Evolutionary conservation across 2,797 vertebrate species (phyloP).

Genomic region (Rhynchotus rufescens): DNA sequence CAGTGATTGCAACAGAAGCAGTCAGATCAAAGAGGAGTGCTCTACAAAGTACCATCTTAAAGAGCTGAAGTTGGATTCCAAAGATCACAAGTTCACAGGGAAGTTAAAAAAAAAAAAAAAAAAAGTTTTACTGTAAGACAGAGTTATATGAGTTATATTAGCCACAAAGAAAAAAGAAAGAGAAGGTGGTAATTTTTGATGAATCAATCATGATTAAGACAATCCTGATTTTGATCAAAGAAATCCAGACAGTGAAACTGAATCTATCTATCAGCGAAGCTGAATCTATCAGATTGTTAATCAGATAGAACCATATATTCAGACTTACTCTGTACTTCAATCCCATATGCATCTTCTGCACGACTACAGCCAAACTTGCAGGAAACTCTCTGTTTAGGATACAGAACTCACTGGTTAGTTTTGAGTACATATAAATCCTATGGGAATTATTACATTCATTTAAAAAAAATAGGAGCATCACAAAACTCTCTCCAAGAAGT

Average conservation of each 20-base stretch:
- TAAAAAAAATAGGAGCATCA: background rate
- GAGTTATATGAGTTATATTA: background rate
- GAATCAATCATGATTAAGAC: background rate
- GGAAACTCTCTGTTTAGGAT: constrained; percentile 51
- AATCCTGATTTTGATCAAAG: background rate
- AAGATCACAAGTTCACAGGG: background rate
- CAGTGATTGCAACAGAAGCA: background rate
- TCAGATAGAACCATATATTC: background rate
- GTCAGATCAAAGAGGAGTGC: background rate
- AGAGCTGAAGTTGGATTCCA: background rate
- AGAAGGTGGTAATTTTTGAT: background rate
- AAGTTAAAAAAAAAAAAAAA: background rate
- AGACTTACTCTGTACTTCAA: constrained; percentile 70
- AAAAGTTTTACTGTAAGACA: background rate
- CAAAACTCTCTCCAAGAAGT: background rate
- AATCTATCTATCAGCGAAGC: background rate
- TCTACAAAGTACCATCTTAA: background rate
- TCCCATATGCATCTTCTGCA: constrained; percentile 64
- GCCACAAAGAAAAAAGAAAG: background rate
- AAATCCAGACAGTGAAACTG: background rate
- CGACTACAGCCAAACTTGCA: constrained; percentile 74
- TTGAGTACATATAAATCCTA: background rate
- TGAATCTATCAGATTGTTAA: background rate
- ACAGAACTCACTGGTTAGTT: constrained; percentile 38
- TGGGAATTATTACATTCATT: background rate